These are phyloP conservation scores for Gymnogyps californianus DNA, from an alignment of 2,113 vertebrate species.

Conservation along the genomic window DNA sequence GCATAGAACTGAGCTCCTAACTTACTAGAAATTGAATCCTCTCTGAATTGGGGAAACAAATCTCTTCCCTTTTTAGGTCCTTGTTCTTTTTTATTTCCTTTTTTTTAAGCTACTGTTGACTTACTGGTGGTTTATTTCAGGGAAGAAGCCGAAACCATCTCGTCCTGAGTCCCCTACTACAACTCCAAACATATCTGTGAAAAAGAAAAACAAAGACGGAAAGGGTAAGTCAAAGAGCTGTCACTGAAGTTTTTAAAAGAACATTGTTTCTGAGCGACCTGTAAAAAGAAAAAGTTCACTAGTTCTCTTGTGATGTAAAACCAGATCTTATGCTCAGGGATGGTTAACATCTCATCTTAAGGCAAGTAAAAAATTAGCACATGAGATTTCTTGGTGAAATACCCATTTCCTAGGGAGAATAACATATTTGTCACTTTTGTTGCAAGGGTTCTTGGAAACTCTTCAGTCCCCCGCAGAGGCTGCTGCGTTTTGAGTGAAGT, in stretches of 20 bases:
- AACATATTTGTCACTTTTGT: background rate
- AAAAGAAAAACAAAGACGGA: slow-evolving; percentile 91
- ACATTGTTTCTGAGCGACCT: background rate
- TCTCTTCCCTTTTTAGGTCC: background rate
- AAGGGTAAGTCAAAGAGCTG: slow-evolving; percentile 80
- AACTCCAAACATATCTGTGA: slow-evolving; percentile 89
- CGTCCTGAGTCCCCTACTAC: slow-evolving; percentile 88
- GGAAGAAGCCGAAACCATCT: slow-evolving; percentile 80
- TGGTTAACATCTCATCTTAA: background rate
- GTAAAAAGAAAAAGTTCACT: background rate
- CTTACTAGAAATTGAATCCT: background rate
- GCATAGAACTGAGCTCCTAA: background rate
- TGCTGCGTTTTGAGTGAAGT: background rate
- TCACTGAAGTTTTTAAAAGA: background rate
- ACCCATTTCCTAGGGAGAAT: background rate
- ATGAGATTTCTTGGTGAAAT: background rate
- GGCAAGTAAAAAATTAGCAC: background rate
- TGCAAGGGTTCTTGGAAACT: slow-evolving; percentile 13
- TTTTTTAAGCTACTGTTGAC: background rate
- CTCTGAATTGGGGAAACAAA: background rate
- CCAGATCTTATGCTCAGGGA: background rate
- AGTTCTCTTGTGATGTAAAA: background rate
- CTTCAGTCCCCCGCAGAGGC: background rate
- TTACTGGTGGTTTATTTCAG: slow-evolving; percentile 71
- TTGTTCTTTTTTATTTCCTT: background rate